These are phyloP conservation scores for Pocota personata DNA, from an alignment of 2,888 invertebrate genomes.

Conservation along the genomic window DNA sequence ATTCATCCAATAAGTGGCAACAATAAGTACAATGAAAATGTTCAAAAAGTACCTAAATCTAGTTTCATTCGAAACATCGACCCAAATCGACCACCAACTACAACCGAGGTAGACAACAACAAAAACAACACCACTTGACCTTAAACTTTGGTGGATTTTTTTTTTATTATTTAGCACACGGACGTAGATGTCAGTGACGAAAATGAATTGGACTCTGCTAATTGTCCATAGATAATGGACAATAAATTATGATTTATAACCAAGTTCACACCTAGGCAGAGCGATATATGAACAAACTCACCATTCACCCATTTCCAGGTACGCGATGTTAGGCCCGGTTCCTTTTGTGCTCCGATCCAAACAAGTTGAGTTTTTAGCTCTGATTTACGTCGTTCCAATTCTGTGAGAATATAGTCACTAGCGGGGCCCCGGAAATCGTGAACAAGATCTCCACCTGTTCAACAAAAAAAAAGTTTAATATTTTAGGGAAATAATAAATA, in stretches of 20 bases:
- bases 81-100: constrained; percentile 14
- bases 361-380: constrained; percentile 93
- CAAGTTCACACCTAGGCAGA: neutral
- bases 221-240: constrained; percentile 13
- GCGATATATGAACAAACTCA: constrained; percentile 81
- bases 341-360: constrained; percentile 96
- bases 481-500: neutral
- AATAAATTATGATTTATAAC: constrained; percentile 50
- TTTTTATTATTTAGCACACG: neutral
- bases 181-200: constrained; percentile 14
- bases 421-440: constrained; percentile 82
- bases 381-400: constrained; percentile 91
- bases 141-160: constrained; percentile 19
- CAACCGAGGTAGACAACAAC: neutral
- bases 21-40: neutral
- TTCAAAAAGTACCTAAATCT: constrained; percentile 11
- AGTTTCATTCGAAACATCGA: neutral
- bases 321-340: constrained; percentile 91
- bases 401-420: constrained; percentile 86
- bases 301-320: constrained; percentile 96
- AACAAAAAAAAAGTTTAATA: neutral
- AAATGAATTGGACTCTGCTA: constrained; percentile 17
- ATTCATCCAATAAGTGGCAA: neutral
- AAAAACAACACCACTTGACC: constrained; percentile 12
- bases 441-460: constrained; percentile 81